Conservation (phyloP, 2,797 vertebrate species). For the Fringilla coelebs region DNA sequence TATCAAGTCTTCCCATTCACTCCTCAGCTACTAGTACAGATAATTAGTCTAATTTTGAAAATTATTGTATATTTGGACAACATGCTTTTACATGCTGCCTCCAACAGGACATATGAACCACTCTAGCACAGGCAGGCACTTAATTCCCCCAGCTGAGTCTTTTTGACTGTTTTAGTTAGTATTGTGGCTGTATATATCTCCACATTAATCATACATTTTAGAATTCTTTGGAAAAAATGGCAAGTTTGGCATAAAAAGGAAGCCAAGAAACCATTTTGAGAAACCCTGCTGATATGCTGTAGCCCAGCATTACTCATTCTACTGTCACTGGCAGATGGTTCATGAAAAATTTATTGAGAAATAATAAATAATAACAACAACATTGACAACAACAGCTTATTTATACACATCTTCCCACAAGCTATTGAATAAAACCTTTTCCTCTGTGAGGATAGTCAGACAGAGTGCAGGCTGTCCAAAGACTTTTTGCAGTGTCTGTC, state of each 20-base stretch:
- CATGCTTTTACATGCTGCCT: neutral
- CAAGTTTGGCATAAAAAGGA: neutral
- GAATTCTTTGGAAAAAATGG: neutral
- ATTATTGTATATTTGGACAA: neutral
- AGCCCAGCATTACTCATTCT: neutral
- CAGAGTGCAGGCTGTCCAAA: neutral
- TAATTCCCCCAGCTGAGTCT: neutral
- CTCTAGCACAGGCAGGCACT: neutral
- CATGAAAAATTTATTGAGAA: conserved; percentile 41
- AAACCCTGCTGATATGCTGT: neutral
- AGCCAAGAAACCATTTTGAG: neutral
- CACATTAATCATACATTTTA: neutral
- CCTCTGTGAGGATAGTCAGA: neutral
- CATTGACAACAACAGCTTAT: neutral
- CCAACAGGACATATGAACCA: neutral
- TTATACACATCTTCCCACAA: neutral
- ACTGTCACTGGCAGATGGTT: conserved; percentile 6
- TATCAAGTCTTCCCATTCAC: neutral
- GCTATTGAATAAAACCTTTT: neutral
- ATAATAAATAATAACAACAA: neutral
- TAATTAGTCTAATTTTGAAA: neutral
- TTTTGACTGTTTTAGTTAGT: neutral
- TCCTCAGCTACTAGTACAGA: neutral
- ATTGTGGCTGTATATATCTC: neutral
- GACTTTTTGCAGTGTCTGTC: neutral